Evolutionary conservation across 2,113 vertebrate species (phyloP).

Genomic region (Corythornis cristatus): DNA sequence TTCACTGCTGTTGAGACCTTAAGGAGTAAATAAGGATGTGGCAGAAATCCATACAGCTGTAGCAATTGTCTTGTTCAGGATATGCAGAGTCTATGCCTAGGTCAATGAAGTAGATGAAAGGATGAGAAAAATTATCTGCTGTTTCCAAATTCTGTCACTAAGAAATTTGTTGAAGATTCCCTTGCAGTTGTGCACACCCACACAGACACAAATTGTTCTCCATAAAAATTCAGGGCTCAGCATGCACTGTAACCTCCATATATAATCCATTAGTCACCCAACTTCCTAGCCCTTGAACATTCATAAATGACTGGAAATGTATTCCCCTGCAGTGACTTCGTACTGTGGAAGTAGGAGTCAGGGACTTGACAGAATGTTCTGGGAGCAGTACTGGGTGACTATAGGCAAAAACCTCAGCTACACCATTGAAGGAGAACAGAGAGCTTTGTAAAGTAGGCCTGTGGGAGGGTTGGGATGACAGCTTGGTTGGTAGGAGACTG

Average conservation of each 20-base stretch:
- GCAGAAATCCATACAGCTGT: background rate
- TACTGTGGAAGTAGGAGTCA: background rate
- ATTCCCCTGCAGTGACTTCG: background rate
- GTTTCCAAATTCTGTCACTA: background rate
- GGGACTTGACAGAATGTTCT: background rate
- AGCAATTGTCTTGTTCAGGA: background rate
- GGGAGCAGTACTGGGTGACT: background rate
- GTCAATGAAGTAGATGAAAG: background rate
- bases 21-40: background rate
- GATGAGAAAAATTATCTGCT: background rate
- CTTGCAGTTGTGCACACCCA: fast-evolving
- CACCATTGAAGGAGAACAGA: background rate
- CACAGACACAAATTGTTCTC: background rate
- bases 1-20: background rate
- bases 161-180: background rate
- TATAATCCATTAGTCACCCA: background rate
- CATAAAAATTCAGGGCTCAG: background rate
- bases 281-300: background rate
- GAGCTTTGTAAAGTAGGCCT: background rate
- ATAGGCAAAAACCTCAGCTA: background rate
- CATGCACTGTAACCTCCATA: no score
- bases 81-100: background rate
- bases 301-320: background rate
- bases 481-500: background rate
- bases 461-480: background rate